phyloP scores from a whole-genome alignment of 2,888 invertebrate species.

The Pandemis cinnamomeana region DNA sequence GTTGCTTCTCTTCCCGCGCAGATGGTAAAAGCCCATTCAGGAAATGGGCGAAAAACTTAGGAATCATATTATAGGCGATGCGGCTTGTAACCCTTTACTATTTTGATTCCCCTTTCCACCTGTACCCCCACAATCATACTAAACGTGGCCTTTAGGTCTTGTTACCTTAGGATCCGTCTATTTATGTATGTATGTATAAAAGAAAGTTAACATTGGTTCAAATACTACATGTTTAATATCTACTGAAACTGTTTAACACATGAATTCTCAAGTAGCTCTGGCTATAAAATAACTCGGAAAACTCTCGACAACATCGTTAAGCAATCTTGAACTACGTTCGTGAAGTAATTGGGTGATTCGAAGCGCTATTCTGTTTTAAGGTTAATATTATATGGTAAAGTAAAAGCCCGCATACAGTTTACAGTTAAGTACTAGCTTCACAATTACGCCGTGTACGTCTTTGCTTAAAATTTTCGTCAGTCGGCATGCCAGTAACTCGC shows the following conservation, averaged over 20 bases:
- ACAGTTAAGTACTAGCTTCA: neutral
- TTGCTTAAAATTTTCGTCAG: neutral
- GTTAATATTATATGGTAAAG: neutral
- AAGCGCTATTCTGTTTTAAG: constrained; percentile 1
- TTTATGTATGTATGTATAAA: no score
- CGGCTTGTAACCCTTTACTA: no score
- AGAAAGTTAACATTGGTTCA: no score
- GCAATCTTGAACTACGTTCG: neutral
- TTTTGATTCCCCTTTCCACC: no score
- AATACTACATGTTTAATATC: neutral
- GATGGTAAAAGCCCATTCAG: no score
- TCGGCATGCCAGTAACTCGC: neutral
- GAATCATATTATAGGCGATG: no score
- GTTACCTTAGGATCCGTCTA: no score
- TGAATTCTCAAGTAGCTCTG: neutral
- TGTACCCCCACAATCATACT: no score
- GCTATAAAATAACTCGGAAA: neutral
- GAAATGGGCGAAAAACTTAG: no score
- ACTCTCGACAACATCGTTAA: neutral
- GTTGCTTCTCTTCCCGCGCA: no score
- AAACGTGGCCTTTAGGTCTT: no score
- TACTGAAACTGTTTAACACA: neutral
- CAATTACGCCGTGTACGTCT: neutral
- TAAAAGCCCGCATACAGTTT: neutral
- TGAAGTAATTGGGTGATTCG: neutral